Evolutionary conservation across 2,797 vertebrate species (phyloP).

Genomic region (Rhynchotus rufescens): DNA sequence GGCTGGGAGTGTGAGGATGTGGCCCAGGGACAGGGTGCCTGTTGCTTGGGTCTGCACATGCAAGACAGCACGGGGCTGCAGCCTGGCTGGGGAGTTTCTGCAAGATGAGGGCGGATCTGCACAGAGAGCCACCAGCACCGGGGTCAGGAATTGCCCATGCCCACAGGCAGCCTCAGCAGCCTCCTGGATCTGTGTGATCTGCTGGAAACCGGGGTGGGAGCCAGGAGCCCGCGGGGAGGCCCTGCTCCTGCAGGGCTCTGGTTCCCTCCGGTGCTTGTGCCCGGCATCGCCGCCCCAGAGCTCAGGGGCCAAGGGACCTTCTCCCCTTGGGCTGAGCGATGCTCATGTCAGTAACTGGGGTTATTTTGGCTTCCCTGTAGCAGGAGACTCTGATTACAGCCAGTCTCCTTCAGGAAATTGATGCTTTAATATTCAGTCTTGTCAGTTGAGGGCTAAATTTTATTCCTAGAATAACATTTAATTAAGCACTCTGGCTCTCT

Average conservation of each 20-base stretch:
- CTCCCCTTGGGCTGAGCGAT: neutral
- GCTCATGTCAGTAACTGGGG: conserved; percentile 10
- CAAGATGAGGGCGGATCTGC: fast-evolving
- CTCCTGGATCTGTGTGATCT: fast-evolving
- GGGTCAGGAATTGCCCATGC: neutral
- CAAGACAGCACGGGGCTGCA: neutral
- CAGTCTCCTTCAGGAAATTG: conserved; percentile 70
- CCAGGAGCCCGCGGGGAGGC: neutral
- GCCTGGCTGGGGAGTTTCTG: neutral
- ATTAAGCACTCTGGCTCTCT: conserved; percentile 69
- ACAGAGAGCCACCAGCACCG: neutral
- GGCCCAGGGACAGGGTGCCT: fast-evolving
- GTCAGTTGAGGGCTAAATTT: conserved; percentile 70
- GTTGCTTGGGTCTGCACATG: fast-evolving
- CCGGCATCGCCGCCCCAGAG: no score
- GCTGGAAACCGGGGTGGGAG: fast-evolving
- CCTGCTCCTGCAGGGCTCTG: neutral
- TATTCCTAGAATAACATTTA: conserved; percentile 79
- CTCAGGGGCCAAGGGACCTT: fast-evolving
- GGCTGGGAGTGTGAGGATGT: neutral
- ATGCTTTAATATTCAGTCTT: conserved; percentile 74
- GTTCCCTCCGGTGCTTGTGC: neutral
- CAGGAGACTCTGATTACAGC: conserved; percentile 67
- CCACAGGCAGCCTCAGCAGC: neutral
- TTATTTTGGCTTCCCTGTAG: conserved; percentile 48